Base-by-base conservation (phyloP, 2,113 vertebrate genomes). In the Melanerpes formicivorus region DNA sequence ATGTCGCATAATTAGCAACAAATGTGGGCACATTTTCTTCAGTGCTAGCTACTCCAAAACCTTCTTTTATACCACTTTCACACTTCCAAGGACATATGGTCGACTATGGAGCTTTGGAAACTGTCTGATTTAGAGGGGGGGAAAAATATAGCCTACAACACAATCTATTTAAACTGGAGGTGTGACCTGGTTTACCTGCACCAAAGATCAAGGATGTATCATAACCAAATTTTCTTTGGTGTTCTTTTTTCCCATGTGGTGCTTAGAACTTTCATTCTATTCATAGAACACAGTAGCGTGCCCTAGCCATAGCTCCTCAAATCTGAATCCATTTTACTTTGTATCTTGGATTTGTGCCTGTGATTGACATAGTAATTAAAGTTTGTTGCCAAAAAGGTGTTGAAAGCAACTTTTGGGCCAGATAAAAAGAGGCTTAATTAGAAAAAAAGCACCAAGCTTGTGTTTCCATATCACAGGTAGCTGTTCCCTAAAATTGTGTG, bases 291-390 rank as follows among this genome's bases (percentile, higher is more conserved):
- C 7, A 52, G 66, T 5, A 66, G 3, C 9, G 10, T 54, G 21
- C 30, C 22, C 23, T 42, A 69, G 52, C 5, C 50, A 22, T 16
- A 76, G 56, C 13, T 75, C 64, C 44, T 32, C 2, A 3, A 71
- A 80, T 74, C 27, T 74, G 64, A 80, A 91, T 62, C 42, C 27
- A 64, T 48, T 80, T 81, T 88, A 86, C 16, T 84, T 80, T 91
- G 18, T 64, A 26, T 42, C 80, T 90, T 95, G 87, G 76, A 87
- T 80, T 80, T 78, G 11, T 72, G 58, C 52, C 52, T 54, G 26
- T 84, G 32, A 77, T 74, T 67, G 48, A 93, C 64, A 83, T n/a
- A 59, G 30, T 69, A 88, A 94, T 94, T 90, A 88, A 87, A 76
- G 11, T 58, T 80, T 80, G 18, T 48, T 78, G 42, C 14, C 72